Conservation (phyloP, 2,888 invertebrate species). For the Hyposoter dolosus region DNA sequence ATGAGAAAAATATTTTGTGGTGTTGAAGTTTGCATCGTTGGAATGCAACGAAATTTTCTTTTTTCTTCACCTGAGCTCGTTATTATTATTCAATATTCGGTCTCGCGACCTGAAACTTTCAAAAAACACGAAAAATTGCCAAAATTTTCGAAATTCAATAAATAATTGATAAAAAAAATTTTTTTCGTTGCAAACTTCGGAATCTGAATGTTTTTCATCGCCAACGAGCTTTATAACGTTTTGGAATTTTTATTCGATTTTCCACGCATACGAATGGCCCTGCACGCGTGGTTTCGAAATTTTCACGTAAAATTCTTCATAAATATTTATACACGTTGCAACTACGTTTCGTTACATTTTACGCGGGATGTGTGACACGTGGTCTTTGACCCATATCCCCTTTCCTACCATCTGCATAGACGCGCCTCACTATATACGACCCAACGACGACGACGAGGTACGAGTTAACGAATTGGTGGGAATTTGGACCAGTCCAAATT, state of each 20-base stretch:
- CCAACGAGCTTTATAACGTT: too few species aligned
- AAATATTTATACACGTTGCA: slow-evolving; percentile 2
- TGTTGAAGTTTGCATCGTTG: too few species aligned
- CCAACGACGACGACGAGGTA: background rate
- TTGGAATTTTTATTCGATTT: background rate
- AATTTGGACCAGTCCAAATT: background rate
- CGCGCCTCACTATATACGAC: slow-evolving; percentile 28
- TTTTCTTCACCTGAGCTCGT: too few species aligned
- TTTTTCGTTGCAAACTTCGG: too few species aligned
- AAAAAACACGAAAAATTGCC: too few species aligned
- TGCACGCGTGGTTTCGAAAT: background rate
- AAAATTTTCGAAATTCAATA: too few species aligned
- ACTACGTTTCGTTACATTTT: slow-evolving; percentile 60
- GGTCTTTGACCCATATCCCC: slow-evolving; percentile 69
- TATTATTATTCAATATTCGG: too few species aligned
- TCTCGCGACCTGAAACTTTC: too few species aligned
- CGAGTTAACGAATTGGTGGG: slow-evolving; percentile 8
- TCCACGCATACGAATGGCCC: background rate
- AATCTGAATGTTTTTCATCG: too few species aligned
- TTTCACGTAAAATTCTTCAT: background rate
- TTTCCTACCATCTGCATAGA: slow-evolving; percentile 22
- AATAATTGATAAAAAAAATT: too few species aligned
- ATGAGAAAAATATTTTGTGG: too few species aligned
- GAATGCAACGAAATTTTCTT: too few species aligned
- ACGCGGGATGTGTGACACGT: slow-evolving; percentile 66